Evolutionary conservation across 2,888 invertebrate genomes (phyloP), one percentile per base, ranked within the genome.

Genomic region (Tridacna crocea): DNA sequence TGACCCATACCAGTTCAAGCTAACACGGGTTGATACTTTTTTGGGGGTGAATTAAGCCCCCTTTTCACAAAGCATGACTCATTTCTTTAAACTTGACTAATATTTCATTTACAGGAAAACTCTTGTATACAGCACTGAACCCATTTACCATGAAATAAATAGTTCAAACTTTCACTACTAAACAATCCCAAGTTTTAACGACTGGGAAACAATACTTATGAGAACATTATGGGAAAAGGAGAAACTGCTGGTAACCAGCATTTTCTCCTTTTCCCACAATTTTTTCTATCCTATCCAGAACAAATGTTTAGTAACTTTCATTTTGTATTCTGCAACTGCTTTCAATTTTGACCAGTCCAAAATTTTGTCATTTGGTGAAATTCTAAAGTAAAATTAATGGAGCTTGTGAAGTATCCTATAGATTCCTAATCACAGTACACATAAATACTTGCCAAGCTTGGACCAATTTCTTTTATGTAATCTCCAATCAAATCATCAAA

Each of bases 391-490:
- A 55, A 55, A 19, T 55, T 19, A 55, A 17, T 6, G 55, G 55
- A 55, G n/a, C 2, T 10, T 55, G 55, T 55, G 17, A 55, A 13
- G 13, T 55, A n/a, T 10, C n/a, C 2, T 10, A 17, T 55, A 10
- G 17, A 55, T 19, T 1, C 17, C 55, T 10, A 19, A 19, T 63
- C 8, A 63, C 11, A 63, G 4, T 68, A 36, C 3, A 19, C 1
- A 68, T 3, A 68, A 68, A 46, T 68, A 4, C 22, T 4, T 36
- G 63, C 63, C 75, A 75, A 63, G 22, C 8, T 87, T 26, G 83
- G 78, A n/a, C 88, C 87, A 48, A 90, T 88, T 63, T 89, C 88
- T 24, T 86, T 77, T 66, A 92, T 77, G 72, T 88, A 82, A 27
- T 91, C 90, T 55, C 83, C 82, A 4, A 91, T 66, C 10, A 92